Percentiles rank a stretch among this genome's conserved stretches.
Conservation (phyloP, 2,113 vertebrate species). For the Equus przewalskii region DNA sequence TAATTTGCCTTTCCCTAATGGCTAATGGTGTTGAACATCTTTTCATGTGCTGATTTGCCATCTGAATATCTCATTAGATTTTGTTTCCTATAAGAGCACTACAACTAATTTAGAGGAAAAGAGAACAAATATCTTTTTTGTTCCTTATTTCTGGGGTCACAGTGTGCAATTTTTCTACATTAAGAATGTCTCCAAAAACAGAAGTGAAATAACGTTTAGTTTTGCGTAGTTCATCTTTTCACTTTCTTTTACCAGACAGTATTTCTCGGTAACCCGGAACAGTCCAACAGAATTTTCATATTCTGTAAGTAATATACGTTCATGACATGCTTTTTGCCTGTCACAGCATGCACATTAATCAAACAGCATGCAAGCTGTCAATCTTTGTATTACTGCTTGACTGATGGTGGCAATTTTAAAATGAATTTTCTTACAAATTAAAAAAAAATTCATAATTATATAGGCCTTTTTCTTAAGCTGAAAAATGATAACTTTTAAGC, state of each 20-base stretch:
- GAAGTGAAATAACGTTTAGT: background rate
- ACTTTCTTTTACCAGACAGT: background rate
- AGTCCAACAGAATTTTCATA: background rate
- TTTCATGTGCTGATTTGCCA: background rate
- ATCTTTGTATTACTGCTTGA: background rate
- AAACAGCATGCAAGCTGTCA: background rate
- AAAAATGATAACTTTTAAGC: conserved; percentile 32
- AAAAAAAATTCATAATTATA: background rate
- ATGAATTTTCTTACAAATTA: conserved; percentile 25
- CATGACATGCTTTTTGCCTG: background rate
- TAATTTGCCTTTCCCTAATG: background rate
- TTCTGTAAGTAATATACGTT: background rate
- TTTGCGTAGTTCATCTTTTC: background rate
- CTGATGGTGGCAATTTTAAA: background rate
- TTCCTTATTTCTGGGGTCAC: background rate
- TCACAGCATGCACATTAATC: background rate
- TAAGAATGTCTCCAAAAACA: conserved; percentile 16
- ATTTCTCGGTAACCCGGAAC: background rate
- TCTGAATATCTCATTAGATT: background rate
- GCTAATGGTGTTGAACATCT: background rate
- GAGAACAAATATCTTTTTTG: background rate
- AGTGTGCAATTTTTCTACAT: background rate
- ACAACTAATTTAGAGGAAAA: background rate
- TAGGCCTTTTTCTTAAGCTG: background rate
- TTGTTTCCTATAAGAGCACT: background rate